These are phyloP conservation scores for Gerris lacustris DNA, from an alignment of 2,888 invertebrate species.

Conservation along the genomic window DNA sequence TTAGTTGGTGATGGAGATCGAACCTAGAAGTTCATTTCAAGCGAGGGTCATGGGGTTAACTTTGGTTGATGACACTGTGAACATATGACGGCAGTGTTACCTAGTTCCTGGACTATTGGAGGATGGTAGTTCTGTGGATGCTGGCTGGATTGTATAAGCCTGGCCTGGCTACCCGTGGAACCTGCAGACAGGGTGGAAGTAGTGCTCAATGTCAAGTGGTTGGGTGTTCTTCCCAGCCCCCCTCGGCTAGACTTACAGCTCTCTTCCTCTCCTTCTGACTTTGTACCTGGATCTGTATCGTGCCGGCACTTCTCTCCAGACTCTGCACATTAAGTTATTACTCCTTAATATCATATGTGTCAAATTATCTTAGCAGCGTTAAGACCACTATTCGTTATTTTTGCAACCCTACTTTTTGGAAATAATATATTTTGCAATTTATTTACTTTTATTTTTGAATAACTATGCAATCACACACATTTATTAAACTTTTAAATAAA, in stretches of 20 bases:
- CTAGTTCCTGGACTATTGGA: constrained; percentile 74
- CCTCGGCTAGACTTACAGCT: constrained; percentile 39
- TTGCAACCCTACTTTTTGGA: too few relatives aligned
- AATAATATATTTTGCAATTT: too few relatives aligned
- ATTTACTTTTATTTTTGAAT: too few relatives aligned
- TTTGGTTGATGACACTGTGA: constrained; percentile 33
- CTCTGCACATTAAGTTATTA: constrained; percentile 20
- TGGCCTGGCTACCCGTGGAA: constrained; percentile 84
- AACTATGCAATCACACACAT: too few relatives aligned
- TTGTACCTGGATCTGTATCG: constrained; percentile 53
- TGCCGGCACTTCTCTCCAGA: constrained; percentile 28
- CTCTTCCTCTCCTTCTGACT: constrained; percentile 78
- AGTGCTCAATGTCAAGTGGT: constrained; percentile 85
- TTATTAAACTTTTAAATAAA: too few relatives aligned
- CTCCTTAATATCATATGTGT: too few relatives aligned
- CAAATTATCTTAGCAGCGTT: too few relatives aligned
- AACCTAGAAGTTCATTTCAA: constrained; percentile 30
- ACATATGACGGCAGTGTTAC: constrained; percentile 46
- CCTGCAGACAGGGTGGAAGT: constrained; percentile 88
- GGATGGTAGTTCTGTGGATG: constrained; percentile 87
- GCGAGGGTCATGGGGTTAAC: constrained; percentile 26
- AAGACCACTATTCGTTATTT: too few relatives aligned
- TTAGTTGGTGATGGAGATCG: constrained; percentile 15
- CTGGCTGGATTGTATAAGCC: constrained; percentile 85
- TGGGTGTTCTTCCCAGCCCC: constrained; percentile 74